Base-by-base conservation (phyloP, 2,113 vertebrate genomes). In the Thinocorus orbignyianus region DNA sequence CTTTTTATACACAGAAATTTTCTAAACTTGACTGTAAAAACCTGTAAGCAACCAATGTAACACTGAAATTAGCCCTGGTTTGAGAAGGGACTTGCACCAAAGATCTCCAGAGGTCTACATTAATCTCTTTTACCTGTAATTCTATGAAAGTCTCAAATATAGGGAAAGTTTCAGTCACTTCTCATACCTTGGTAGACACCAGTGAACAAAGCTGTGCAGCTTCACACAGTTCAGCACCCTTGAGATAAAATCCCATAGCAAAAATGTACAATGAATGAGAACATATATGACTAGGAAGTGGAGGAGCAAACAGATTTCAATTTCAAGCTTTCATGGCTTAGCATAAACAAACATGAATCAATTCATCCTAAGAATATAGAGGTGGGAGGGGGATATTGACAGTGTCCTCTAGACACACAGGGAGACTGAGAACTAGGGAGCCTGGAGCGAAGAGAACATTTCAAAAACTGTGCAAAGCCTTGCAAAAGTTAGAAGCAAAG, bases 251-350 rank as follows among this genome's bases (percentile, higher is more conserved):
- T 58, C 91, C 88, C 83, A 51, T 13, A 81, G 82, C 91, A 95
- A 62, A 91, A 95, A 65, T 35, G 73, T 93, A 91, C 86, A 76
- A 66, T 86, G 93, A 88, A 73, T 44, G 94, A 81, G 86, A 91
- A 94, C 87, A 81, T 95, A 89, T 66, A 95, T 88, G 81, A 96
- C 86, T 69, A 84, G 66, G 69, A 85, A 95, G 69, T 65, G 11
- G 61, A 94, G 86, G 51, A 87, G 72, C 88, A 89, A 95, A 94
- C 85, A 97, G 88, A 96, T 96, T 96, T 89, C 90, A 95, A 97
- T 96, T 97, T 97, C 95, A 97, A 95, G 92, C 91, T 97, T 90
- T 88, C 79, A 69, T 86, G 86, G 87, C 70, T 93, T 88, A 92
- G 93, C 86, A 95, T 92, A 96, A 96, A 95, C 92, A 97, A 96